Percentiles rank a stretch among this genome's conserved stretches.
Conservation (phyloP, 53 echinoderm and acorn worm genomes). For the Stichopus horrens region DNA sequence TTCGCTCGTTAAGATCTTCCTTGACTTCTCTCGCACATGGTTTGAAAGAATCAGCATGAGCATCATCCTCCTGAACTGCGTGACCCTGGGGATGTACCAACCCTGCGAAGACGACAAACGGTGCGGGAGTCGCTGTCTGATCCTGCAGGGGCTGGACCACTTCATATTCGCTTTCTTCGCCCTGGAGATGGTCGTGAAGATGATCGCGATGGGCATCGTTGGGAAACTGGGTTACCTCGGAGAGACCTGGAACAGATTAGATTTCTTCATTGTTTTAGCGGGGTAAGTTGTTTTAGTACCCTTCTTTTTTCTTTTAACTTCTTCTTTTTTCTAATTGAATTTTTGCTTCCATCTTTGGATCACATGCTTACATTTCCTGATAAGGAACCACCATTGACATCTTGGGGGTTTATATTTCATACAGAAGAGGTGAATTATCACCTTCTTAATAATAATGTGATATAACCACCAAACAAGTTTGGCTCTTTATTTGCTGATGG, state of each 20-base stretch:
- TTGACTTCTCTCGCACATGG: slow-evolving; percentile 92
- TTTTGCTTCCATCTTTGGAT: too few relatives aligned
- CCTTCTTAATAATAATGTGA: too few relatives aligned
- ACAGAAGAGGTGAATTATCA: too few relatives aligned
- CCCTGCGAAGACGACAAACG: slow-evolving; percentile 88
- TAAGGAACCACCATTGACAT: too few relatives aligned
- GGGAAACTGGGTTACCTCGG: slow-evolving; percentile 88
- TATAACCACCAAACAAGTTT: too few relatives aligned
- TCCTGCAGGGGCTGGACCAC: slow-evolving; percentile 91
- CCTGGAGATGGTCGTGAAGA: slow-evolving; percentile 88
- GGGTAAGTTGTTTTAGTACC: slow-evolving; percentile 72
- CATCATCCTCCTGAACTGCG: slow-evolving; percentile 96
- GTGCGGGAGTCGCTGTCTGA: slow-evolving; percentile 73
- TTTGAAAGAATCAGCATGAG: slow-evolving; percentile 98
- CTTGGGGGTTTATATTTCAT: too few relatives aligned
- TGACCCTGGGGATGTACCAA: slow-evolving; percentile 97
- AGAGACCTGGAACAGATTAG: slow-evolving; percentile 96
- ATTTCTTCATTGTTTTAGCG: slow-evolving; percentile 94
- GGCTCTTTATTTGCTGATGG: too few relatives aligned
- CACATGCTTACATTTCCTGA: too few relatives aligned
- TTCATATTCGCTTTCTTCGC: slow-evolving; percentile 99
- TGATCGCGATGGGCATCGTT: slow-evolving; percentile 81
- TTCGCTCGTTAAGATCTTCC: slow-evolving; percentile 51
- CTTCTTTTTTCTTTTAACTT: not conserved
- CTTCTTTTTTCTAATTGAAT: too few relatives aligned